Evolutionary conservation across 2,888 invertebrate species (phyloP), one percentile per base, ranked within the genome.

Genomic region (Drosophila acutilabella): DNA sequence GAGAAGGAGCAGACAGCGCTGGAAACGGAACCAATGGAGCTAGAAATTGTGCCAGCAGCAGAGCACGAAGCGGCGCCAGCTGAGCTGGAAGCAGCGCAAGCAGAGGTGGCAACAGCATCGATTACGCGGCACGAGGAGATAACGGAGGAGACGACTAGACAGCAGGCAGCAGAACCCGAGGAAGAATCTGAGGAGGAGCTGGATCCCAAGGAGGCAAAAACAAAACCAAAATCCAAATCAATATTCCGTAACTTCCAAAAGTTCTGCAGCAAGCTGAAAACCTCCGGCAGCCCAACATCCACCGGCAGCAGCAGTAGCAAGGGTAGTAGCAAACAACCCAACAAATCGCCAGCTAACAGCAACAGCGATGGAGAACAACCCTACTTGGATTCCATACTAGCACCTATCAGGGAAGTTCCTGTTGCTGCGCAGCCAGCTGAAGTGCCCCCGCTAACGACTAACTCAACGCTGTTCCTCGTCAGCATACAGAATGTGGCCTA

Each of bases 401-500:
- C 14, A 3, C 4, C 33, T 5, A 33, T 8, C 7, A 20, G 2
- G 36, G 0, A 36, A 3, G 36, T 8, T 0, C 8, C 36, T 36
- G 36, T 13, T 13, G 13, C 36, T 4, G 2, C 26, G 14, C 47
- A 14, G 10, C 8, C 26, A 16, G 33, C 6, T 4, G 3, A 20
- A 18, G 4, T 8, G 20, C 30, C 30, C 0, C 30, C 1, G 30
- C 8, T 8, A 8, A 8, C 30, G 7, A n/a, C 4, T n/a, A 33
- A 8, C 13, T 20, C 53, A 1, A 48, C 5, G 13, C 36, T 18
- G 1, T 38, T n/a, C 10, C n/a, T 48, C n/a, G 38, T 44, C 0
- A 60, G 48, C 64, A 53, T 84, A 1, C 70, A 90, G 73, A 76
- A 92, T 81, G 73, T 92, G 2, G 92, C 89, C 2, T 82, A 64